Conservation (phyloP, 2,797 vertebrate genomes). For the Esox lucius region DNA sequence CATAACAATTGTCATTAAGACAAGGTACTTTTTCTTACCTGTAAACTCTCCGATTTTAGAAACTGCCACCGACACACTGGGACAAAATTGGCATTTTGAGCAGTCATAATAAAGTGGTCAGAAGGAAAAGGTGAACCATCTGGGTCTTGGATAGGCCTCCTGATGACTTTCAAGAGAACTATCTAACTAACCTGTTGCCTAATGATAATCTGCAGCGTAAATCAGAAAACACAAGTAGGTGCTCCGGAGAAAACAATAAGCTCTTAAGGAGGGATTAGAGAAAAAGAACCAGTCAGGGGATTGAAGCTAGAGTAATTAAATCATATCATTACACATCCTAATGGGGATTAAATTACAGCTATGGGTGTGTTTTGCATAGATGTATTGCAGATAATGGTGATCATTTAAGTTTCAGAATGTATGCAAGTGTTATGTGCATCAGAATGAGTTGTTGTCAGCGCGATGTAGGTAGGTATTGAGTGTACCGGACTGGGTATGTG, state of each 20-base stretch:
- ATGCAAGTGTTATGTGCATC: conserved; percentile 14
- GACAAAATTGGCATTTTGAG: no score
- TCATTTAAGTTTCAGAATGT: background rate
- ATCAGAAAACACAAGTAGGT: conserved; percentile 22
- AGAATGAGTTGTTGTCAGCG: background rate
- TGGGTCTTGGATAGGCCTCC: background rate
- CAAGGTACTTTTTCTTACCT: background rate
- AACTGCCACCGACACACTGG: no score
- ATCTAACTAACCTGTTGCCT: conserved; percentile 6
- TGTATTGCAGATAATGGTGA: no score
- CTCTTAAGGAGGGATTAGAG: conserved; percentile 15
- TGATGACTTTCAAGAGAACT: conserved; percentile 12
- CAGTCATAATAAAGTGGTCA: no score
- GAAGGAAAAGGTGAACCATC: background rate
- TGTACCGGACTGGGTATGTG: background rate
- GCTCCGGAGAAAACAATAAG: background rate
- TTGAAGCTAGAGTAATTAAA: background rate
- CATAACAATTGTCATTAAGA: conserved; percentile 5
- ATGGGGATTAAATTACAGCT: background rate
- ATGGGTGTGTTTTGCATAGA: background rate
- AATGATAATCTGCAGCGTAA: conserved; percentile 22
- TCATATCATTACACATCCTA: background rate
- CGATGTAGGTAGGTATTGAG: background rate
- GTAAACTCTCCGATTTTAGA: background rate
- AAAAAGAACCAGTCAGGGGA: conserved; percentile 3